Percentiles rank a stretch among this genome's conserved stretches.
phyloP scores from a whole-genome alignment of 2,797 vertebrate species.

The Helostoma temminkii region DNA sequence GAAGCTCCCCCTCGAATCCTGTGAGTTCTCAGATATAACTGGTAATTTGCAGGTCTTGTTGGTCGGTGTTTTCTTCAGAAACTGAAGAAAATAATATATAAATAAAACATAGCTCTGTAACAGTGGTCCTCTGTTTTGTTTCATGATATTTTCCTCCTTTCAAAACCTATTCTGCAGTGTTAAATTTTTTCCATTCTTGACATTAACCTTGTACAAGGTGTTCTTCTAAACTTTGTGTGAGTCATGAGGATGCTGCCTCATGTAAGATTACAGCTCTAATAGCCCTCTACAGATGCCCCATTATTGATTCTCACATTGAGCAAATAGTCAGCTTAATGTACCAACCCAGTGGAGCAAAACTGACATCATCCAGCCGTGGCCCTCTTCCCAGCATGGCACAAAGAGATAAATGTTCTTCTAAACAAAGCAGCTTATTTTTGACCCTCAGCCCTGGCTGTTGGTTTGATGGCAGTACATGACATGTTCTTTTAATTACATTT shows the following conservation, averaged over 20 bases:
- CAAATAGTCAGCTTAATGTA: conserved; percentile 75
- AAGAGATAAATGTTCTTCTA: conserved; percentile 71
- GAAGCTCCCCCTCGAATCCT: conserved; percentile 39
- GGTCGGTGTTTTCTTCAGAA: conserved; percentile 9
- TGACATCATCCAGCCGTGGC: conserved; percentile 70
- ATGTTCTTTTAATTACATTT: conserved; percentile 42
- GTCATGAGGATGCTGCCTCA: conserved; percentile 70
- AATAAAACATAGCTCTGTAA: conserved; percentile 1
- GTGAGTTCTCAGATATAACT: conserved; percentile 17
- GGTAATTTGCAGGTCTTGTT: not conserved
- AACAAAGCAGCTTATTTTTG: conserved; percentile 66
- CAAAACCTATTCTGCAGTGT: conserved; percentile 34
- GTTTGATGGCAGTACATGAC: conserved; percentile 65
- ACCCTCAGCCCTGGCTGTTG: conserved; percentile 42
- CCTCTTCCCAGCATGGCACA: conserved; percentile 56
- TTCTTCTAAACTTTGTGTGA: conserved; percentile 66
- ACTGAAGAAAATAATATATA: conserved; percentile 8
- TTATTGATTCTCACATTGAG: conserved; percentile 80
- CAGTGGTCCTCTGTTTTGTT: conserved; percentile 11
- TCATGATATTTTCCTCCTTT: conserved; percentile 24
- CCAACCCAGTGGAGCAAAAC: conserved; percentile 75
- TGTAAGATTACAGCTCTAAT: conserved; percentile 79
- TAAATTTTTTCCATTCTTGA: conserved; percentile 46
- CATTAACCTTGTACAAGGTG: conserved; percentile 76
- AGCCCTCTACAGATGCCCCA: conserved; percentile 74